Evolutionary conservation across 2,888 invertebrate genomes (phyloP).

Genomic region (Norana najaformis): DNA sequence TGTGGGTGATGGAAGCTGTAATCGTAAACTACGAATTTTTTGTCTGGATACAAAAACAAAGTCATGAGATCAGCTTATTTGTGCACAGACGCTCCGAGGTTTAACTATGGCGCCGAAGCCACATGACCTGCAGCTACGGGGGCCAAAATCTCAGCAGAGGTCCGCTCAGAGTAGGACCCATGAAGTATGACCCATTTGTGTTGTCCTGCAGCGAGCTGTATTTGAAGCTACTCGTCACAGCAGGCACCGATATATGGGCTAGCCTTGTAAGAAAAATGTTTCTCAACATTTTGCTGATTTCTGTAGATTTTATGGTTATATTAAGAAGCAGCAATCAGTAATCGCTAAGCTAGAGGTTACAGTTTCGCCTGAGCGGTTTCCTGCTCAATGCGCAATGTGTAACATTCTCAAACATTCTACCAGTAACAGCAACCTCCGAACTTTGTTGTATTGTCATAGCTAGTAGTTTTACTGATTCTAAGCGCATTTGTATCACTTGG

Average conservation of each 20-base stretch:
- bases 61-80: not conserved
- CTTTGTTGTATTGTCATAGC: no score
- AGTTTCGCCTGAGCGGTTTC: no score
- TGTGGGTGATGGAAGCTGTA: not conserved
- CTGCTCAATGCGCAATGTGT: no score
- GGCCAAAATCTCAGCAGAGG: not conserved
- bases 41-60: not conserved
- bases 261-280: no score
- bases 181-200: not conserved
- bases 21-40: not conserved
- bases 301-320: no score
- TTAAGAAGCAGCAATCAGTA: no score
- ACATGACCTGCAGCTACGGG: not conserved
- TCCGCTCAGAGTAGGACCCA: not conserved
- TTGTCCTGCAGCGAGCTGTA: not conserved
- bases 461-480: no score
- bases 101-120: not conserved
- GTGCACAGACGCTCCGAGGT: not conserved
- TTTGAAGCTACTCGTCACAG: not conserved
- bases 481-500: no score
- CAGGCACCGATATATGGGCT: not conserved
- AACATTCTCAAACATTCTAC: no score
- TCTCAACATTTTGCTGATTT: no score
- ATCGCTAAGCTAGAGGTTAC: no score
- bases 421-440: no score